Base-by-base conservation (phyloP, 2,113 vertebrate species). In the Ursus arctos region DNA sequence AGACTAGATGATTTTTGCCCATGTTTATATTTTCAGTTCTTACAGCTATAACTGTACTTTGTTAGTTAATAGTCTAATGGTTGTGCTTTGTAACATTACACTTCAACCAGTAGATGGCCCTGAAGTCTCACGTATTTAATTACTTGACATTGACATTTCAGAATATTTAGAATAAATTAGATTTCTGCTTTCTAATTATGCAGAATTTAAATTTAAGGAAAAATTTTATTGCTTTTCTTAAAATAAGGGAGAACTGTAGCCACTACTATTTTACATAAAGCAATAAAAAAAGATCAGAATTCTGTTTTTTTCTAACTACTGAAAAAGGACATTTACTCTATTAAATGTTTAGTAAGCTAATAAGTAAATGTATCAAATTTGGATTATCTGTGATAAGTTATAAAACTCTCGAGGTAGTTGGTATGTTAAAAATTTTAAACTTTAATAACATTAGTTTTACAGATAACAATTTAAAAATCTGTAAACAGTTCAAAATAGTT, bases 101-200 rank as follows among this genome's bases (percentile, higher is more conserved):
- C 11, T 90, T 90, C 26, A 84, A 65, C 92, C 90, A 82, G 87
- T 55, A 97, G 97, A 81, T 97, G 98, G 93, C 95, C 65, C 95
- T 88, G 76, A 47, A 31, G 36, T 65, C 72, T 93, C 53, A 88
- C 47, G 93, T 36, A 88, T 65, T 59, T 67, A 87, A 88, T 72
- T 67, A 61, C 43, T 91, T 31, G 40, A 26, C 22, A 83, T n/a
- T 26, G 74, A 91, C 31, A 18, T 49, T 96, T 97, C 69, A 93
- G 91, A 96, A 83, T 91, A 63, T 49, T 96, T 71, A 85, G 49
- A 90, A 59, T 82, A 74, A 67, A 31, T 81, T 74, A n/a, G 59
- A 65, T 97, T 96, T 94, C 22, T 87, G 94, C 43, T n/a, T 83
- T 87, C 36, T 84, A 69, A 93, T 87, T 91, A 93, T 85, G 43